Base-by-base conservation (phyloP, 2,113 vertebrate genomes). In the Saimiri boliviensis region DNA sequence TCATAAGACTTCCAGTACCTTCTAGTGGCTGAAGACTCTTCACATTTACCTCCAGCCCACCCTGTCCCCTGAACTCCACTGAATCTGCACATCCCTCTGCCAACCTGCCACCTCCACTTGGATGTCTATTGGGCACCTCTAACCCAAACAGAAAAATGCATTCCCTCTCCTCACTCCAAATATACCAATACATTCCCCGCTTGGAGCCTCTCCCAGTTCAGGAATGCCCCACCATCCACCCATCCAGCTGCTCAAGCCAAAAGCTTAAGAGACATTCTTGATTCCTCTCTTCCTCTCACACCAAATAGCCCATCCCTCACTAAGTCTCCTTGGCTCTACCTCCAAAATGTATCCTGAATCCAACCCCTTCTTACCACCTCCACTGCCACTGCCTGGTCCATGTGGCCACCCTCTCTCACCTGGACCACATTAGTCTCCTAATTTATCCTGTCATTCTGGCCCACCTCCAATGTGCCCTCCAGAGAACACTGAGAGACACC, bases 1-100 rank as follows among this genome's bases (percentile, higher is more conserved):
- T 6, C 0, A 0, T 23, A 32, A 0, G 1, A 25, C 63, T 66
- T 40, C 54, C 30, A 70, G 2, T 21, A 56, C 37, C n/a, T 77
- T 54, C 60, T 71, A 12, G 12, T 3, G 37, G 6, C 25, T 74
- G 16, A 45, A 70, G 8, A 32, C 6, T 30, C 86, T 83, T 77
- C 27, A 23, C 27, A 58, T 80, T 52, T 30, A 60, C 32, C n/a
- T 83, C 47, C 42, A 87, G 35, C 37, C n/a, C 17, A 68, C 68
- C 4, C 40, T 81, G 32, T 52, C 66, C 35, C 7, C 54, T 37
- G 17, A 77, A 52, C 20, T 19, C 40, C 35, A 13, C 40, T 77
- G 54, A 20, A 68, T 20, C 20, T 25, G 3, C 49, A 32, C 49
- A 20, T 14, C 19, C 23, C 3, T 23, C 42, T 5, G 17, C 20